Evolutionary conservation across 2,797 vertebrate species (phyloP), one percentile per base, ranked within the genome.

Genomic region (Leptodactylus fallax): DNA sequence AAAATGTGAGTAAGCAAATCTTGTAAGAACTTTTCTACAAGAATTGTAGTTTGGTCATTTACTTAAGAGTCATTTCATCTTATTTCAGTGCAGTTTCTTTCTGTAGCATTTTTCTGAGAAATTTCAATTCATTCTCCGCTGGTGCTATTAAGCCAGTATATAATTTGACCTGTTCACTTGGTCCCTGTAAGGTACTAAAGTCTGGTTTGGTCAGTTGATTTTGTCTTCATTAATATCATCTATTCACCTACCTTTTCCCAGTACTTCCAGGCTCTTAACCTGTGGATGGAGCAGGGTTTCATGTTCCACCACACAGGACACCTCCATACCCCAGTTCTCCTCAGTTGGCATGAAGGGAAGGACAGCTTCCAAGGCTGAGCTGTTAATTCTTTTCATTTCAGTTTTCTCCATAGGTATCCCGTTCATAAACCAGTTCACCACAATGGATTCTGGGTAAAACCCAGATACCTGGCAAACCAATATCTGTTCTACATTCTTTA

Each of bases 361-460:
- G 51, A 56, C 36, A 12, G 81, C 65, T n/a, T 56, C 72, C 81
- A 83, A 11, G 14, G 27, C 71, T n/a, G 86, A 83, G 49, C 72
- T 78, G 51, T 51, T 87, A 17, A 83, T 56, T 63, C 58, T 78
- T 13, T 19, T 51, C 5, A 19, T 79, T 51, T 77, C 53, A 0
- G 51, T 7, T 14, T 53, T 23, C 11, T 67, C 6, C 72, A 87
- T 12, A 14, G n/a, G 1, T 0, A 47, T 87, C 7, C 71, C 60
- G 7, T 83, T 79, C 60, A 87, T 21, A 11, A 83, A 23, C 86
- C 86, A 87, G 23, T 74, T 56, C 60, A 87, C 86, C 55, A 6
- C 56, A 51, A 87, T 83, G 86, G 86, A 69, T 78, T 87, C 86
- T 79, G 86, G 86, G 81, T 83, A 83, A 83, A 78, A 87, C 25